Conservation (phyloP, 2,113 vertebrate species). For the Paratilapia polleni region DNA sequence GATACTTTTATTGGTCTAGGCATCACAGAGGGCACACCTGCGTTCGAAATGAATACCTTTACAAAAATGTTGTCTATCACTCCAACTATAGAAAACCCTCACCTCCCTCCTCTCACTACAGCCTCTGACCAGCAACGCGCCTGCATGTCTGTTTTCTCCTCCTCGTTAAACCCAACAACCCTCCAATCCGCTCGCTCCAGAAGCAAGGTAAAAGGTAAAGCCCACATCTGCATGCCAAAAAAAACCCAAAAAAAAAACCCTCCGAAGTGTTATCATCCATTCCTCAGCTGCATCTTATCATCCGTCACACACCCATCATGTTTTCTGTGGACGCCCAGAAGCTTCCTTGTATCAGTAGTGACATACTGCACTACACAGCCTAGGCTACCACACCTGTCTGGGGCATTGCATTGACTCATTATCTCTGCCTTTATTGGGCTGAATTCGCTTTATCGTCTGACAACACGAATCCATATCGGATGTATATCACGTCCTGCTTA, state of each 20-base stretch:
- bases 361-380: not conserved
- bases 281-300: conserved; percentile 21
- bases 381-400: conserved; percentile 65
- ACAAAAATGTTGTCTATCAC: not conserved
- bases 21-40: not conserved
- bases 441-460: not conserved
- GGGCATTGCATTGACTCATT: conserved; percentile 18
- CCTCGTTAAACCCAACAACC: conserved; percentile 9
- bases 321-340: conserved; percentile 8
- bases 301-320: not conserved
- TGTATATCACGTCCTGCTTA: not conserved
- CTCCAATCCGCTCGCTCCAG: conserved; percentile 36
- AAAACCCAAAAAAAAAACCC: not conserved
- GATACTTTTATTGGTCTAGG: not conserved
- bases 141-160: conserved; percentile 33
- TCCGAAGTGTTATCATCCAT: conserved; percentile 23
- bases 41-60: not conserved
- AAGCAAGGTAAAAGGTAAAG: conserved; percentile 52
- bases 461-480: not conserved
- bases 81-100: not conserved
- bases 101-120: conserved; percentile 34
- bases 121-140: conserved; percentile 40
- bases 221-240: conserved; percentile 55
- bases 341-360: conserved; percentile 14
- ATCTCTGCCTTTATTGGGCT: not conserved